Base-by-base conservation (phyloP, 1,140 invertebrate species). In the Tyrophagus putrescentiae region DNA sequence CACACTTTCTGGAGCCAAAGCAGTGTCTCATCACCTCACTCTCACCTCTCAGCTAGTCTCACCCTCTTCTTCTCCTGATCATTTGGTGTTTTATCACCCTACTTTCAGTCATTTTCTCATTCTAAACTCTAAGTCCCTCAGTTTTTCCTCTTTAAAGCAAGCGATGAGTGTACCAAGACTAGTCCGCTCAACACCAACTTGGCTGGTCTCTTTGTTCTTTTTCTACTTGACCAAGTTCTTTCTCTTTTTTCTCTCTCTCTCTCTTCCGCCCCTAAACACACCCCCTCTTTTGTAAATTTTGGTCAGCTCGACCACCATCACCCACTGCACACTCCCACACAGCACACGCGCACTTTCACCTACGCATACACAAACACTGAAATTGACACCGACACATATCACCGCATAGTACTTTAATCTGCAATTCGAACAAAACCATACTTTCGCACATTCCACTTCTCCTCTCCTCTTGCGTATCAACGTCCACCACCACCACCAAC, bases 101-200 rank as follows among this genome's bases (percentile, higher is more conserved):
- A 9, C 27, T n/a, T n/a, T n/a, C 52, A 54, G 52, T 54, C 52
- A 54, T 54, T 54, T 32, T 34, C 25, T 18, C 11, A 18, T 27
- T 9, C n/a, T n/a, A n/a, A n/a, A n/a, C n/a, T 54, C 52, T 54
- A 54, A 54, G 52, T 54, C 52, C 13, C 25, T 32, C 31, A n/a
- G n/a, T n/a, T n/a, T n/a, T n/a, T n/a, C n/a, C n/a, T n/a, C n/a
- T n/a, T n/a, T n/a, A n/a, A n/a, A n/a, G 32, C n/a, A 32, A 54
- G 52, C 52, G 52, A 54, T 54, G 52, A 54, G 52, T 54, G 52
- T 54, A 54, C 52, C 13, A 54, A 31, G 28, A 54, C 52, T 54
- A 54, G 52, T 54, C 52, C 45, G 18, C 45, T 48, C 45, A 48
- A 48, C n/a, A 21, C 18, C 13, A 18, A 21, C 7, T 48, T 13